Evolutionary conservation across 2,797 vertebrate species (phyloP).

Genomic region (Galaxias olidus): DNA sequence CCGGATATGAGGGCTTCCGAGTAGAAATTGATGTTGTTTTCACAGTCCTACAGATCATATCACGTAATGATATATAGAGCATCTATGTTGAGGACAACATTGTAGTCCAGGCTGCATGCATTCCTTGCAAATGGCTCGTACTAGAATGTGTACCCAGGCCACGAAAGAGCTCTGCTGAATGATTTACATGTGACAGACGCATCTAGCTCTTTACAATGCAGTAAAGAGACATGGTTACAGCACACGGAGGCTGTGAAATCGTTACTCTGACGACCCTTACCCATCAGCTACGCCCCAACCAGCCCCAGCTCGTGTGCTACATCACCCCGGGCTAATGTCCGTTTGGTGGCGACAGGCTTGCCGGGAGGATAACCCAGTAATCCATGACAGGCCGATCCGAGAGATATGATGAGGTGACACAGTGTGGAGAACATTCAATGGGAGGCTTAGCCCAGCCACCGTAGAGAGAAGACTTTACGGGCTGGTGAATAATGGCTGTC

Average conservation of each 20-base stretch:
- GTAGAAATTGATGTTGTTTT: too few relatives aligned
- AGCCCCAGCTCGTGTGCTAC: neutral
- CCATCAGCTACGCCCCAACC: slow-evolving; percentile 4
- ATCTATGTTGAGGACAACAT: too few relatives aligned
- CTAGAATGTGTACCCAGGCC: neutral
- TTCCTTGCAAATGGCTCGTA: too few relatives aligned
- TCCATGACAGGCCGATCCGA: slow-evolving; percentile 9
- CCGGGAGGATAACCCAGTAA: neutral
- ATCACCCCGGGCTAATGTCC: slow-evolving; percentile 4
- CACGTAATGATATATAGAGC: too few relatives aligned
- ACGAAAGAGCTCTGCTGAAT: neutral
- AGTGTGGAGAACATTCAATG: neutral
- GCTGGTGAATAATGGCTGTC: neutral
- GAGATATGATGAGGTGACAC: slow-evolving; percentile 3
- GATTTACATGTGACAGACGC: neutral
- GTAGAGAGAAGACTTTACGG: neutral
- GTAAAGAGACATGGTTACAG: slow-evolving; percentile 2
- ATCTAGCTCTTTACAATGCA: slow-evolving; percentile 1
- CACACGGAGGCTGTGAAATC: neutral
- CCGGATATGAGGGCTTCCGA: too few relatives aligned
- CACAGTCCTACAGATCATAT: too few relatives aligned
- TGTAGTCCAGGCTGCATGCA: too few relatives aligned
- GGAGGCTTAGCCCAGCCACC: neutral
- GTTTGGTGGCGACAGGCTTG: neutral
- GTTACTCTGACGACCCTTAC: neutral